These are phyloP conservation scores for Tetragonisca angustula DNA, from an alignment of 2,888 invertebrate species.

Conservation along the genomic window DNA sequence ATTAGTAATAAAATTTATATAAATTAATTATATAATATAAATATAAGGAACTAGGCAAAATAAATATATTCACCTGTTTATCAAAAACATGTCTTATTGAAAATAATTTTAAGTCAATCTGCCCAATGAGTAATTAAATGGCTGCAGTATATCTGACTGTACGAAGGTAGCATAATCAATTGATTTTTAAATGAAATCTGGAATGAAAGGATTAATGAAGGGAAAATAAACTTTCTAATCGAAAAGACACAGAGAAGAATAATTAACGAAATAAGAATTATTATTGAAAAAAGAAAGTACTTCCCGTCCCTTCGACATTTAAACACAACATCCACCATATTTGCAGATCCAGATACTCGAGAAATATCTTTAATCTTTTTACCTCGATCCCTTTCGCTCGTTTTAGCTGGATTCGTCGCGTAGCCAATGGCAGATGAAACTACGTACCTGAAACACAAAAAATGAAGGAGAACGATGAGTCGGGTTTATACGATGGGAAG, in stretches of 20 bases:
- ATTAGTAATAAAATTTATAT: no score
- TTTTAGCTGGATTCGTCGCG: neutral
- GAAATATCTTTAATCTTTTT: conserved; percentile 2
- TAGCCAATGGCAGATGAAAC: conserved; percentile 10
- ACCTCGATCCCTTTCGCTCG: conserved; percentile 22
- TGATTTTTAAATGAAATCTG: no score
- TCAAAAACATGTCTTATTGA: no score
- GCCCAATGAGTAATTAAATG: no score
- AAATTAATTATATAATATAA: no score
- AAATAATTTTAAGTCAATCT: no score
- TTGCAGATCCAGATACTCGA: neutral
- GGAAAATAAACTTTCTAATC: neutral
- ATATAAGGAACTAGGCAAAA: no score
- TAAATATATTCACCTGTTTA: no score
- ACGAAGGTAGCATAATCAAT: no score
- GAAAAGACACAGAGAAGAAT: neutral
- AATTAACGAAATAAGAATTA: neutral
- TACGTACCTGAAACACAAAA: conserved; percentile 76
- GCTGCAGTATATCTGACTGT: no score
- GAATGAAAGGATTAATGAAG: no score
- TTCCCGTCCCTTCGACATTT: neutral
- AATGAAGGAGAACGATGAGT: conserved; percentile 17
- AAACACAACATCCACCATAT: no score
- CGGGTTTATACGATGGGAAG: conserved; percentile 41
- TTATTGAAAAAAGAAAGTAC: neutral